Evolutionary conservation across 2,113 vertebrate genomes (phyloP).

Genomic region (Gavialis gangeticus): DNA sequence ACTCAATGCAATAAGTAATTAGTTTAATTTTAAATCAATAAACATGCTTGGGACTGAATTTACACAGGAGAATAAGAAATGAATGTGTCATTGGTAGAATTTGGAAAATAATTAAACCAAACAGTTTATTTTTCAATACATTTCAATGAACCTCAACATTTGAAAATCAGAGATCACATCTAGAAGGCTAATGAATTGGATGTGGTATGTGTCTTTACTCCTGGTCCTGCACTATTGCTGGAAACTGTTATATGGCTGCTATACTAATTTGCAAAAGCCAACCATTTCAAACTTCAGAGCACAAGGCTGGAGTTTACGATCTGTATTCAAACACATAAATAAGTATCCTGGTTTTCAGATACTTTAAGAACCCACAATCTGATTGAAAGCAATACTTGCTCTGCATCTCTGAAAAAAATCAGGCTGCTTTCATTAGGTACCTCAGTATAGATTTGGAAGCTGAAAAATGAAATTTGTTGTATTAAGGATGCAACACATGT

Average conservation of each 20-base stretch:
- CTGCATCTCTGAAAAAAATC: neutral
- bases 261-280: conserved; percentile 5
- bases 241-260: conserved; percentile 17
- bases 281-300: conserved; percentile 13
- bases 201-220: rapidly evolving
- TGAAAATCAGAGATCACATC: neutral
- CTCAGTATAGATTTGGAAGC: conserved; percentile 3
- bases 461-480: neutral
- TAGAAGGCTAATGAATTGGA: neutral
- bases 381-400: neutral
- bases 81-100: conserved; percentile 36
- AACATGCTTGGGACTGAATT: conserved; percentile 41
- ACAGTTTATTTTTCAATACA: conserved; percentile 31
- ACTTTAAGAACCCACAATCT: neutral
- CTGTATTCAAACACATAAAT: conserved; percentile 14
- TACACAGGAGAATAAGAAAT: conserved; percentile 40
- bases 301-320: neutral
- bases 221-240: neutral
- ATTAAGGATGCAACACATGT: neutral
- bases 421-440: neutral
- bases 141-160: conserved; percentile 39
- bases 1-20: conserved; percentile 64
- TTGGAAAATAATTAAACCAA: conserved; percentile 35
- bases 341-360: neutral
- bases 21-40: conserved; percentile 66